Conservation (phyloP, 2,888 invertebrate genomes). For the Eustalomyia histrio region DNA sequence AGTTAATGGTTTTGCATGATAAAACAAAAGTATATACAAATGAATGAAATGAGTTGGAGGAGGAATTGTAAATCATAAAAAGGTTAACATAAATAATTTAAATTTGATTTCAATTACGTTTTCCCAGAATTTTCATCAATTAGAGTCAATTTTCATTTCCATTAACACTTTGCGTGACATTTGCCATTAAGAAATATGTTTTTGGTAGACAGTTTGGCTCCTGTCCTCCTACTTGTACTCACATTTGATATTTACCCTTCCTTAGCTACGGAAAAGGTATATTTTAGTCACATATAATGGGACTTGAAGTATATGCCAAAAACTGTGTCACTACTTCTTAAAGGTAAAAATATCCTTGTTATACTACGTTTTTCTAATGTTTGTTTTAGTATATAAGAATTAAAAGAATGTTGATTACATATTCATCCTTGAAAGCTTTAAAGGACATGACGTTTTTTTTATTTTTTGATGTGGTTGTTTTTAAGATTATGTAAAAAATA, state of each 20-base stretch:
- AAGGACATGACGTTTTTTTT: slow-evolving; percentile 22
- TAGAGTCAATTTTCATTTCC: slow-evolving; percentile 23
- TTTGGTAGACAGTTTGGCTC: slow-evolving; percentile 24
- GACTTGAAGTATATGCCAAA: neutral
- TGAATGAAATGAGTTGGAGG: neutral
- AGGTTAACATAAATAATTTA: slow-evolving; percentile 2
- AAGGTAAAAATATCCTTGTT: slow-evolving; percentile 21
- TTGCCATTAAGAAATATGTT: neutral
- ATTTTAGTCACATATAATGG: no score
- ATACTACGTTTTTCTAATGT: slow-evolving; percentile 2
- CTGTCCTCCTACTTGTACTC: neutral
- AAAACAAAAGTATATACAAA: neutral
- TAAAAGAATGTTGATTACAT: slow-evolving; percentile 15
- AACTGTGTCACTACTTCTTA: slow-evolving; percentile 13
- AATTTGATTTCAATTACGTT: neutral
- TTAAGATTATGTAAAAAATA: neutral
- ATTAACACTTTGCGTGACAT: slow-evolving; percentile 19
- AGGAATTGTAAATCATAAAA: neutral
- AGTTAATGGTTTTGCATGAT: neutral
- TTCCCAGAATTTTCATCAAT: slow-evolving; percentile 7
- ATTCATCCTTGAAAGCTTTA: slow-evolving; percentile 30
- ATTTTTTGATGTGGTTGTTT: no score
- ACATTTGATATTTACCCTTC: neutral
- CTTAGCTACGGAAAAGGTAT: neutral
- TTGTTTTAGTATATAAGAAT: neutral